phyloP scores from a whole-genome alignment of 2,888 invertebrate genomes.

The Idaea dimidiata region DNA sequence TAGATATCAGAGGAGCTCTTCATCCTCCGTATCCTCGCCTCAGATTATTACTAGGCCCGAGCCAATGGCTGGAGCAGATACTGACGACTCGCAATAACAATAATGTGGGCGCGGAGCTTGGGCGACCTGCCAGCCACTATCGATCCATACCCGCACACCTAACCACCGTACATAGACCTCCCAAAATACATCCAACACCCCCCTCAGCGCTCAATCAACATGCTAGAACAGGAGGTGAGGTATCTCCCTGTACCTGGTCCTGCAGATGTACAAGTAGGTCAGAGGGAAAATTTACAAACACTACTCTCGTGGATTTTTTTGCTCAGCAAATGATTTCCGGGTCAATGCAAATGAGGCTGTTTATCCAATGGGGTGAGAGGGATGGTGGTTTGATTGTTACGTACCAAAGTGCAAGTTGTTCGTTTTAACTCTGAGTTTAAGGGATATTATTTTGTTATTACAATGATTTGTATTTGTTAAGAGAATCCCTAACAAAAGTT shows the following conservation, averaged over 20 bases:
- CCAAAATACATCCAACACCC: slow-evolving; percentile 55
- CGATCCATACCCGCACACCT: slow-evolving; percentile 63
- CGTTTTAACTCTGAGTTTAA: background rate
- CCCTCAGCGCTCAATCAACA: slow-evolving; percentile 43
- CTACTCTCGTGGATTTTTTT: slow-evolving; percentile 70
- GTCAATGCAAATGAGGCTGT: slow-evolving; percentile 70
- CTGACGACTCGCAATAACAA: slow-evolving; percentile 76
- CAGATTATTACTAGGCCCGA: slow-evolving; percentile 66
- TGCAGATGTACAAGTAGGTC: slow-evolving; percentile 76
- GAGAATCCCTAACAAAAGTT: background rate
- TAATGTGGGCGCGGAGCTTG: slow-evolving; percentile 74
- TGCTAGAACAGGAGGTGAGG: slow-evolving; percentile 45
- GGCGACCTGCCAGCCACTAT: slow-evolving; percentile 79
- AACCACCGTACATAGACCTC: slow-evolving; percentile 60
- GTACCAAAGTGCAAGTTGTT: slow-evolving; percentile 30
- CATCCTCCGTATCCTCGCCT: slow-evolving; percentile 60
- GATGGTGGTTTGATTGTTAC: slow-evolving; percentile 38
- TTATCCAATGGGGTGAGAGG: slow-evolving; percentile 52
- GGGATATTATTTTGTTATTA: background rate
- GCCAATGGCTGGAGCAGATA: slow-evolving; percentile 73
- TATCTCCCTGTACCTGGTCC: slow-evolving; percentile 55
- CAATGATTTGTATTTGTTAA: background rate
- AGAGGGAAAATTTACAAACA: slow-evolving; percentile 80
- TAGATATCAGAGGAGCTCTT: slow-evolving; percentile 34
- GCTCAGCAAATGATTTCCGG: slow-evolving; percentile 68